Base-by-base conservation (phyloP, 92 coral and sea anemone genomes). In the Parazoanthus atlanticus region DNA sequence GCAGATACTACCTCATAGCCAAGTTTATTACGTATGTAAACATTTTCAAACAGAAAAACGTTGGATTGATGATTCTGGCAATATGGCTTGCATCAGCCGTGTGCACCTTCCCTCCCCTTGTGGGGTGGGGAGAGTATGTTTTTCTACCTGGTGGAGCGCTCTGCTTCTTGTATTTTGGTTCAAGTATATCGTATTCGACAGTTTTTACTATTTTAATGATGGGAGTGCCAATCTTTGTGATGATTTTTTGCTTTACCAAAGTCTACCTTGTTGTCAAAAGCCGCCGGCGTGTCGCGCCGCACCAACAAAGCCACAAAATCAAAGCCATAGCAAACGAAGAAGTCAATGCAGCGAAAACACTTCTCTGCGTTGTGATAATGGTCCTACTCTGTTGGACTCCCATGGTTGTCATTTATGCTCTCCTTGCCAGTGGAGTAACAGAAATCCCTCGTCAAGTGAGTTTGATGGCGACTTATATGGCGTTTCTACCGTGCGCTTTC, bases 71-170 rank as follows among this genome's bases (percentile, higher is more conserved):
- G 89, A 81, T 92, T 40, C 64, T 82, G 26, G 88, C 85, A 33
- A 93, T 92, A 30, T 94, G 96, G 96, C 26, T 47, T 16, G 67
- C 82, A 23, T 89, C 94, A 10, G 65, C 81, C 17, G 3, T 86
- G 15, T 82, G 86, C 29, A 88, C 94, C 9, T 90, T 83, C 49
- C 96, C 96, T 36, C 96, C 96, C 7, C 49, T 94, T n/a, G 76
- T 90, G 1, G 96, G 96, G 43, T 92, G 96, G 92, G 96, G 96
- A 21, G 82, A 92, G 17, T 94, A 89, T 80, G 80, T 64, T 30
- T 92, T 94, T 75, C 92, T 94, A 21, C 90, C 93, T 5, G 94
- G 91, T 49, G 92, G 91, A 77, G 96, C 96, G 11, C 72, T 92
- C 41, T 94, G 96, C 47, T 94, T 94, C 72, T 61, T 94, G 61